Base-by-base conservation (phyloP, 1,140 invertebrate genomes). In the Ephestia elutella region DNA sequence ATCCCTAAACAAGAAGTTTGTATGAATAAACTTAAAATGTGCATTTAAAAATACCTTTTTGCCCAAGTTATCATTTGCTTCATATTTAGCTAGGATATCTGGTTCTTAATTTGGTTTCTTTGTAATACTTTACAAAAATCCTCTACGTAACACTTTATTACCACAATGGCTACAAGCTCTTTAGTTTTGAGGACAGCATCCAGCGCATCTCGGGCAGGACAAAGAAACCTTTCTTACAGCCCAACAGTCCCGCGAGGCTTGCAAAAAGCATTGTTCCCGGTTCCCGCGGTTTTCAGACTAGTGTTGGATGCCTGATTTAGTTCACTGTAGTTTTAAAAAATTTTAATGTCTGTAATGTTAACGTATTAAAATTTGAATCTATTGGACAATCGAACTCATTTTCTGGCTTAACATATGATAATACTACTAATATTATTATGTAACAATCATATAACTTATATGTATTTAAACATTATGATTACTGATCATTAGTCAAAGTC, bases 201-300 rank as follows among this genome's bases (percentile, higher is more conserved):
- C 65, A 57, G 54, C 70, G 68, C 60, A 69, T 77, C 73, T 73
- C 64, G 55, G 56, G 59, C 38, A 55, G 65, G 65, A 76, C 71
- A 78, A 81, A 77, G 68, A 65, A 25, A 68, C 72, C 65, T 72
- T 80, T 77, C 74, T 80, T 71, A 65, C 49, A 55, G 62, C 57
- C 69, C 54, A 74, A 78, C 80, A 81, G 80, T 81, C 68, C 71
- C 66, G 68, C 53, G 67, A 67, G 73, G 63, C 74, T 86, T 75
- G 78, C 82, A 79, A 82, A 44, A 59, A 66, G 63, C 71, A 79
- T 86, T 86, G 82, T 86, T 75, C 65, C 15, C 15, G 15, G 13
- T 44, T 15, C 15, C 38, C 38, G 38, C 15, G 38, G 38, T 44
- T 44, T 44, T 35, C 0, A 44, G 15, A 15, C 10, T 44, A 44